phyloP scores from a whole-genome alignment of 1,140 invertebrate species.

The Orchesella cincta region DNA sequence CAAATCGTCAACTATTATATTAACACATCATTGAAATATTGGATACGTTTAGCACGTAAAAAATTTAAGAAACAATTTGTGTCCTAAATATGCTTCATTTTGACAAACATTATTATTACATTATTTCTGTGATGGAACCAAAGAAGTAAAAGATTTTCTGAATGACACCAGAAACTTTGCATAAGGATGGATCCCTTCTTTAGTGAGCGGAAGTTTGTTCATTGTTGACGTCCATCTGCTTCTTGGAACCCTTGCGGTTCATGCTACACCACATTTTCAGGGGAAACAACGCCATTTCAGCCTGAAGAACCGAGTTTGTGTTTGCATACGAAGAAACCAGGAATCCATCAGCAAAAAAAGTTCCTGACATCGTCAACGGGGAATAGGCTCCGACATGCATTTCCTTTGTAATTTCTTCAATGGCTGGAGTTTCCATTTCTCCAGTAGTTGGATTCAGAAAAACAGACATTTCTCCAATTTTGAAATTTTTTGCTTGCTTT shows the following conservation, averaged over 20 bases:
- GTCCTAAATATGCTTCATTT: too few species aligned
- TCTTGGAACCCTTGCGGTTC: not conserved
- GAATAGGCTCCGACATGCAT: not conserved
- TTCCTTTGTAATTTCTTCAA: not conserved
- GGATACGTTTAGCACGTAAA: too few species aligned
- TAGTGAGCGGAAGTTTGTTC: too few species aligned
- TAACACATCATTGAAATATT: too few species aligned
- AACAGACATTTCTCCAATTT: not conserved
- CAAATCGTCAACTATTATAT: too few species aligned
- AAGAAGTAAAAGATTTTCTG: too few species aligned
- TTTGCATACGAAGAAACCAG: not conserved
- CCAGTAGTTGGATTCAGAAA: not conserved
- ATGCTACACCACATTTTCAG: not conserved
- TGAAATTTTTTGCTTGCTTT: conserved; percentile 9
- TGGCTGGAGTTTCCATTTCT: not conserved
- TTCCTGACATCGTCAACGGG: not conserved
- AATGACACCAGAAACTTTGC: not conserved
- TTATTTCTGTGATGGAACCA: not conserved
- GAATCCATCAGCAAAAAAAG: not conserved
- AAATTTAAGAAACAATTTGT: too few species aligned
- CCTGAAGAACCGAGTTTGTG: not conserved
- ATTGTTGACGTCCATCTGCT: not conserved
- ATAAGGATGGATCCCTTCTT: not conserved
- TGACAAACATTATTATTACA: too few species aligned
- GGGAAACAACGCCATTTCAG: not conserved